Conservation (phyloP, 2,797 vertebrate genomes). For the Brachymystax lenok region DNA sequence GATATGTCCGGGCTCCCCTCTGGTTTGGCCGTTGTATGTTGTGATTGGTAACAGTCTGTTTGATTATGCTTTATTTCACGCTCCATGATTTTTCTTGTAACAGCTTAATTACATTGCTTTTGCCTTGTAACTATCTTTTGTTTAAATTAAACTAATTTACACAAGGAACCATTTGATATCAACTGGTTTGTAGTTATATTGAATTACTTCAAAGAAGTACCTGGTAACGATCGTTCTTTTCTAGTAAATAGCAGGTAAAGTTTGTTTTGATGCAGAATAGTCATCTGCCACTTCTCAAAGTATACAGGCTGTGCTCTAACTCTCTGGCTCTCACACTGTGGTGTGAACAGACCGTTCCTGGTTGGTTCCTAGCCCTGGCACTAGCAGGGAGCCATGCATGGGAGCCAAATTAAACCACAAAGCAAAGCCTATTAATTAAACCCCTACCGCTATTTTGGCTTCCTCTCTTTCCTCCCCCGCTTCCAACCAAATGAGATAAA, state of each 20-base stretch:
- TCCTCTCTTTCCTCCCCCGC: background rate
- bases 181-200: background rate
- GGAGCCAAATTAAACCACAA: constrained; percentile 27
- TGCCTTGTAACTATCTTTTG: background rate
- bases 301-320: background rate
- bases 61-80: no score
- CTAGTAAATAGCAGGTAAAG: background rate
- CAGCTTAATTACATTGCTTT: background rate
- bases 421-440: constrained; percentile 36
- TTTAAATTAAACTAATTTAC: background rate
- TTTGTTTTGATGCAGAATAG: background rate
- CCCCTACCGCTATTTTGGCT: constrained; percentile 8
- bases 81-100: no score
- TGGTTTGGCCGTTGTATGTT: background rate
- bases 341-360: background rate
- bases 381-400: background rate
- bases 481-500: constrained; percentile 19
- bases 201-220: background rate
- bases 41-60: background rate
- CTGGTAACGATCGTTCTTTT: background rate
- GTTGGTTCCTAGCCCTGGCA: background rate
- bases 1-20: constrained; percentile 5
- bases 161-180: background rate
- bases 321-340: background rate
- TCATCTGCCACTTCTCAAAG: no score